These are phyloP conservation scores for Saturnia japonica DNA, from an alignment of 2,888 invertebrate genomes.

Conservation along the genomic window DNA sequence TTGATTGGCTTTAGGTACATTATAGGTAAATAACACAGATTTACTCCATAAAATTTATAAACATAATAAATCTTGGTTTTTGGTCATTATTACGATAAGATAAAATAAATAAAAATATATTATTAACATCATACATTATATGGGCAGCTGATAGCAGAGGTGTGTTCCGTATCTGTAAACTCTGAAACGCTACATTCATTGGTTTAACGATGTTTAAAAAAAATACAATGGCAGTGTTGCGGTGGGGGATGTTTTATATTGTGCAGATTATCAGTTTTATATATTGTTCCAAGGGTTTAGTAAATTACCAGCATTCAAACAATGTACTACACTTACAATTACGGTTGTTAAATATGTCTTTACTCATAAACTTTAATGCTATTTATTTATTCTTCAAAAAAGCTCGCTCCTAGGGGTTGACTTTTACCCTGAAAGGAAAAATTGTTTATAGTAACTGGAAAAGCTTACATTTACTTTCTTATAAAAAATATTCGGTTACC, in stretches of 20 bases:
- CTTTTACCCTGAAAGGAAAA: slow-evolving; percentile 58
- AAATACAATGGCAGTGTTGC: not conserved
- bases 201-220: not conserved
- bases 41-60: not conserved
- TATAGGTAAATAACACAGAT: not conserved
- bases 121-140: not conserved
- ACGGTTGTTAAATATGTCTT: too few relatives aligned
- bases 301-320: not conserved
- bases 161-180: not conserved
- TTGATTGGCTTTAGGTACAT: not conserved
- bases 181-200: not conserved
- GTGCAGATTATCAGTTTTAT: not conserved
- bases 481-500: too few relatives aligned
- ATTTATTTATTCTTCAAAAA: not conserved
- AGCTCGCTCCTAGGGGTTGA: slow-evolving; percentile 25
- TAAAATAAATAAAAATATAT: not conserved
- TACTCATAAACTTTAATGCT: not conserved
- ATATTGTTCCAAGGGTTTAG: not conserved
- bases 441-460: slow-evolving; percentile 20
- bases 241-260: not conserved
- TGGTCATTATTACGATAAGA: not conserved
- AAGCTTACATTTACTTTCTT: not conserved
- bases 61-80: not conserved
- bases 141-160: not conserved
- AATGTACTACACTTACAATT: not conserved